phyloP scores from a whole-genome alignment of 1,140 invertebrate genomes.

The Zaprionus ghesquierei region DNA sequence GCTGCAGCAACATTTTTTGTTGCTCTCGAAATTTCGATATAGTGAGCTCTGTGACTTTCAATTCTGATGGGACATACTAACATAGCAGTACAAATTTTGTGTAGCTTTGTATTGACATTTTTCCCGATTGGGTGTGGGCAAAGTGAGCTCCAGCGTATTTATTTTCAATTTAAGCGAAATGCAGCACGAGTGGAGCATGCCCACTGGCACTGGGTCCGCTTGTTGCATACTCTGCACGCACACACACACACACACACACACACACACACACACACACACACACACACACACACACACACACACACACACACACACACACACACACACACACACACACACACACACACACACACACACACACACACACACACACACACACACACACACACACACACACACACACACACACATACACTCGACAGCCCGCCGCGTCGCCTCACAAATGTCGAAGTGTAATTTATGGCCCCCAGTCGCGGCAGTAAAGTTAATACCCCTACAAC shows the following conservation, averaged over 20 bases:
- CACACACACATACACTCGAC: not conserved
- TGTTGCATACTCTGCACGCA: constrained; percentile 63
- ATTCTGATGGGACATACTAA: not conserved
- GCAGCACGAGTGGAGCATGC: constrained; percentile 51
- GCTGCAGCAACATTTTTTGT: not conserved
- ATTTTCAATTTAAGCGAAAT: constrained; percentile 76
- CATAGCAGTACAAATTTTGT: constrained; percentile 23
- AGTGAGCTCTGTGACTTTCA: constrained; percentile 3
- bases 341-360: constrained; percentile 10
- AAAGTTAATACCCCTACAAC: constrained; percentile 63
- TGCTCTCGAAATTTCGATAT: not conserved
- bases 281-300: constrained; percentile 6
- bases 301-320: constrained; percentile 8
- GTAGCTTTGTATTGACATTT: constrained; percentile 63
- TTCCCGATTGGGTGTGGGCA: not conserved
- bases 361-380: constrained; percentile 8
- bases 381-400: constrained; percentile 20
- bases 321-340: constrained; percentile 15
- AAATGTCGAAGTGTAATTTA: constrained; percentile 56
- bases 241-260: constrained; percentile 8
- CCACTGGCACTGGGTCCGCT: not conserved
- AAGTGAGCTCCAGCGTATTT: constrained; percentile 50
- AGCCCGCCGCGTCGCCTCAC: not conserved
- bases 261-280: constrained; percentile 1
- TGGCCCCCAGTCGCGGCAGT: constrained; percentile 49